These are phyloP conservation scores for Raphicerus campestris DNA, from an alignment of 2,113 vertebrate species.

Conservation along the genomic window DNA sequence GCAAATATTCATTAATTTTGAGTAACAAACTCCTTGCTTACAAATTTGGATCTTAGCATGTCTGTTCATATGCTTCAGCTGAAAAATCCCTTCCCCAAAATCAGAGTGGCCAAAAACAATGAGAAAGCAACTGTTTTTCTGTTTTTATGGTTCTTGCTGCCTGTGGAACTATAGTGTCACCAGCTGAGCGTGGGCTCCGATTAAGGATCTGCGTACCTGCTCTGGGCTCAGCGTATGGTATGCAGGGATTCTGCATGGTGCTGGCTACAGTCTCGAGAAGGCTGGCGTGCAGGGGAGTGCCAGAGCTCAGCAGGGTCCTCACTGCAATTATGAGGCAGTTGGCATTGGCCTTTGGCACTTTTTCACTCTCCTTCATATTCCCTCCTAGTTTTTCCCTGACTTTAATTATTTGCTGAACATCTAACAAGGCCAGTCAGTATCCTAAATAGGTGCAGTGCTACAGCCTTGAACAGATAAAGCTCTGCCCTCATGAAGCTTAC, in stretches of 20 bases:
- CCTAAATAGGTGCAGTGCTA: background rate
- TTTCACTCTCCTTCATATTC: background rate
- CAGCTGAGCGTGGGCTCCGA: background rate
- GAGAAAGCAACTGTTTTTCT: background rate
- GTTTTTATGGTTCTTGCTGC: background rate
- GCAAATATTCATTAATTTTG: background rate
- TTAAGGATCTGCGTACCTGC: background rate
- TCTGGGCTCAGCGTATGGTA: background rate
- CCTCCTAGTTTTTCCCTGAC: background rate
- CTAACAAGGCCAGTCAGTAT: background rate
- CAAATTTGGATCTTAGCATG: slow-evolving; percentile 8
- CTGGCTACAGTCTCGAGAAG: background rate
- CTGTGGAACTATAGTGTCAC: background rate
- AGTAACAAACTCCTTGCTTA: background rate
- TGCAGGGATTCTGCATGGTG: background rate
- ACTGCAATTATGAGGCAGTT: background rate
- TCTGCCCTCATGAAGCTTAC: background rate
- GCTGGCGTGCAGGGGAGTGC: background rate
- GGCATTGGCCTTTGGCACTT: background rate
- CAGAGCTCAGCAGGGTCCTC: background rate
- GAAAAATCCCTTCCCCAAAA: background rate
- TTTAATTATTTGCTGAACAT: background rate
- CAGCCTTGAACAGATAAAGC: background rate
- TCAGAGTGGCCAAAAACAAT: background rate
- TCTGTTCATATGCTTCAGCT: background rate